A percentile compares a stretch with the other conserved stretches of the same genome.
phyloP scores from a whole-genome alignment of 2,888 invertebrate genomes.

The Strigamia maritima region DNA sequence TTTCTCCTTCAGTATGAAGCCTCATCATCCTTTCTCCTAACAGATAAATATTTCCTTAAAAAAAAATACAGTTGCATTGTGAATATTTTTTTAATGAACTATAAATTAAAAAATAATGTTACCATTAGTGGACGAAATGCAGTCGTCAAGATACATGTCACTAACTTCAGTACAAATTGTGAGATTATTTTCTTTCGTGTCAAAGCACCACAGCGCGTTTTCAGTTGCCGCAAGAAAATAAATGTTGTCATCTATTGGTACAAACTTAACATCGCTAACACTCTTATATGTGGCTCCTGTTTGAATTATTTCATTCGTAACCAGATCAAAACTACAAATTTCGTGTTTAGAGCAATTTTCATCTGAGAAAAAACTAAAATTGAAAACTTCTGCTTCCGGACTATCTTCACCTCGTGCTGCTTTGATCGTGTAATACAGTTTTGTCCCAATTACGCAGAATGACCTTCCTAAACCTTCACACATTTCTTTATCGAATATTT shows the following conservation, averaged over 20 bases:
- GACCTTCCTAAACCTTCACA: not conserved
- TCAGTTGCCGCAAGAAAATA: not conserved
- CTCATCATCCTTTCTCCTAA: not conserved
- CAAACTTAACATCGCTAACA: no score
- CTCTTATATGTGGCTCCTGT: no score
- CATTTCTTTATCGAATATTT: not conserved
- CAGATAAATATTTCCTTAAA: not conserved
- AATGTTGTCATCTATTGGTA: not conserved
- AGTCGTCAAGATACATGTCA: not conserved
- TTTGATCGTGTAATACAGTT: not conserved
- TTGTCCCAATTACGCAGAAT: not conserved
- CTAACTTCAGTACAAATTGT: not conserved
- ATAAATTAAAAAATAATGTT: not conserved
- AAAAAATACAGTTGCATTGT: no score
- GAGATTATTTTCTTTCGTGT: not conserved
- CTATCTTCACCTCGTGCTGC: not conserved
- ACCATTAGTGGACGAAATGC: not conserved
- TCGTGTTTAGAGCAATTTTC: not conserved
- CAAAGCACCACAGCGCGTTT: not conserved
- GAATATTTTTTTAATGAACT: not conserved
- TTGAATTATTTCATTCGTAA: no score
- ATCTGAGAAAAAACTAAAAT: not conserved
- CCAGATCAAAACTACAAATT: not conserved
- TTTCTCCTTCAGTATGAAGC: not conserved
- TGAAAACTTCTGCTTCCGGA: not conserved